A percentile compares a stretch with the other conserved stretches of the same genome.
phyloP scores from a whole-genome alignment of 2,888 invertebrate species.

The Sesia apiformis region DNA sequence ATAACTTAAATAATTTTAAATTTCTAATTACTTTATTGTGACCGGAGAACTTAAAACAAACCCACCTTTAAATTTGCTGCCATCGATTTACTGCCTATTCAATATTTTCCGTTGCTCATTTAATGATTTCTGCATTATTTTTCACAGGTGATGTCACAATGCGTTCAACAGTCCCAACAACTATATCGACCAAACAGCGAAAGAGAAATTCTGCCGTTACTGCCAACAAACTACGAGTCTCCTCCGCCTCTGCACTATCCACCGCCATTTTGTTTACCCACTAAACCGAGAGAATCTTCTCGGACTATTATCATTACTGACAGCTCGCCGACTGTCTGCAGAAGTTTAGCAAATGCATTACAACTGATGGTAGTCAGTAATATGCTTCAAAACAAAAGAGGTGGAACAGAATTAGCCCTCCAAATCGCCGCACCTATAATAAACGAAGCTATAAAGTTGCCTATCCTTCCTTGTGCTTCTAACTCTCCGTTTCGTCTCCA shows the following conservation, averaged over 20 bases:
- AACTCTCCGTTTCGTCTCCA: no score
- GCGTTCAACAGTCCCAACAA: constrained; percentile 20
- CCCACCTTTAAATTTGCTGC: no score
- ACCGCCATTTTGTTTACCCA: no score
- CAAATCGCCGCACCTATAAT: constrained; percentile 34
- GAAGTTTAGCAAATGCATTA: constrained; percentile 46
- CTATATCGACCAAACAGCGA: constrained; percentile 14
- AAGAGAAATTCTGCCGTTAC: not conserved
- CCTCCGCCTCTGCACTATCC: no score
- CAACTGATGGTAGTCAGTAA: constrained; percentile 51
- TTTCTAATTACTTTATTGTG: no score
- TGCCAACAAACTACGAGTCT: no score
- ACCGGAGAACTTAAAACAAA: no score
- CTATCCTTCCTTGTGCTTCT: constrained; percentile 28
- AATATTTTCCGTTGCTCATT: no score
- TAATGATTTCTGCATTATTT: no score
- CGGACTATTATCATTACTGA: constrained; percentile 45
- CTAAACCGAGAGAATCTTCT: not conserved
- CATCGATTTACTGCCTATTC: no score
- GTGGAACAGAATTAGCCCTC: constrained; percentile 27
- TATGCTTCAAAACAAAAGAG: constrained; percentile 34
- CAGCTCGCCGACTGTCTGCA: constrained; percentile 45
- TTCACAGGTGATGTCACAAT: constrained; percentile 17
- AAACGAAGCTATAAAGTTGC: constrained; percentile 29
- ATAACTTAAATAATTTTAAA: no score